Base-by-base conservation (phyloP, 1,140 invertebrate species). In the Scylla paramamosain region DNA sequence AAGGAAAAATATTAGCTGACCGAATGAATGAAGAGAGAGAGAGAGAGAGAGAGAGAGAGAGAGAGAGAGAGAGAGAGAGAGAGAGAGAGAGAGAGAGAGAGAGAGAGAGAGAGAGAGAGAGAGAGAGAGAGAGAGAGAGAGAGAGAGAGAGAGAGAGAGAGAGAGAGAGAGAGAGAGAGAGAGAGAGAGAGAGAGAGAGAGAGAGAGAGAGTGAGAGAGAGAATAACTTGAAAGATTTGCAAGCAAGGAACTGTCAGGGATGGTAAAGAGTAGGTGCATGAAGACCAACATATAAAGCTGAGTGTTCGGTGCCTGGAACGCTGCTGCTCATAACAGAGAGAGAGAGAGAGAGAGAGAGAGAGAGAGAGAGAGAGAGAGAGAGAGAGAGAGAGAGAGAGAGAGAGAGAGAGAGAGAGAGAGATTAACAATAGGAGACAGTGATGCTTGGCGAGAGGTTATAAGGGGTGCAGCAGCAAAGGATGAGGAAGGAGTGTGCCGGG, bases 41-140 rank as follows among this genome's bases (percentile, higher is more conserved):
- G 67, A 77, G 67, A 77, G 67, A 77, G 67, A 77, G 67, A 77
- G 67, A 77, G 67, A 77, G 67, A 77, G 67, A 77, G 67, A 77
- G 67, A 77, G 67, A 77, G 67, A 25, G 25, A n/a, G 25, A 77
- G 67, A 77, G 67, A 77, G 25, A 77, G 25, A n/a, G 14, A 14
- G 6, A 52, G 14, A 14, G 14, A 6, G 48, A 6, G 20, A 20
- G 59, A 10, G 20, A 25, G 10, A 67, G 59, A 67, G 59, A 25
- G 20, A 67, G 59, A 25, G 59, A 67, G 20, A 25, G 59, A 67
- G 59, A 25, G 20, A 25, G 20, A 20, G 20, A 67, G 20, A 67
- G 59, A 67, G 59, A 67, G 20, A 67, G 20, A 48, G 46, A 48
- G 46, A 48, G 46, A 48, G 46, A 48, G 46, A 48, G 59, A 25